Evolutionary conservation across 1,140 invertebrate genomes (phyloP).

Genomic region (Cotesia vestalis): DNA sequence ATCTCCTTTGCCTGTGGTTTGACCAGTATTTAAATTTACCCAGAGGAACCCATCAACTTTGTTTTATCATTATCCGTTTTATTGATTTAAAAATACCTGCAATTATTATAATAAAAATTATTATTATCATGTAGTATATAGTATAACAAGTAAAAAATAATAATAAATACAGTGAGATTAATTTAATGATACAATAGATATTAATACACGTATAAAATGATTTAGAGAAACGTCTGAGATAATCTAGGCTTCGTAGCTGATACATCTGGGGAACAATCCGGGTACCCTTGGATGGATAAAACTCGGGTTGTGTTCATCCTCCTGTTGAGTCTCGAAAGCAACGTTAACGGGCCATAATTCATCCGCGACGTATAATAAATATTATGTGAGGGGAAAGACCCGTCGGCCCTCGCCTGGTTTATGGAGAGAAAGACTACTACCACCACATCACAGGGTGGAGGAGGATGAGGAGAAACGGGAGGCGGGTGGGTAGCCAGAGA

Average conservation of each 20-base stretch:
- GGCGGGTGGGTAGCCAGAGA: background rate
- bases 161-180: no score
- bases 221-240: no score
- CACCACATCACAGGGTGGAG: no score
- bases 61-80: background rate
- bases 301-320: background rate
- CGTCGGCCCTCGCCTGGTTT: conserved; percentile 38
- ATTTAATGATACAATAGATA: no score
- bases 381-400: conserved; percentile 43
- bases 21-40: conserved; percentile 32
- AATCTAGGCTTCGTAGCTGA: no score
- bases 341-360: conserved; percentile 55
- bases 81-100: no score
- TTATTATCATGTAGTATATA: no score
- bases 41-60: background rate
- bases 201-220: no score
- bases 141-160: no score
- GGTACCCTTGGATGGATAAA: background rate
- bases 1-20: conserved; percentile 4
- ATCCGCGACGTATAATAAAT: conserved; percentile 54
- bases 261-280: conserved; percentile 4
- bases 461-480: background rate
- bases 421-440: background rate
- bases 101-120: no score
- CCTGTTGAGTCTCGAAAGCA: conserved; percentile 19